phyloP scores from a whole-genome alignment of 2,888 invertebrate genomes.

The Phymatocera aterrima region DNA sequence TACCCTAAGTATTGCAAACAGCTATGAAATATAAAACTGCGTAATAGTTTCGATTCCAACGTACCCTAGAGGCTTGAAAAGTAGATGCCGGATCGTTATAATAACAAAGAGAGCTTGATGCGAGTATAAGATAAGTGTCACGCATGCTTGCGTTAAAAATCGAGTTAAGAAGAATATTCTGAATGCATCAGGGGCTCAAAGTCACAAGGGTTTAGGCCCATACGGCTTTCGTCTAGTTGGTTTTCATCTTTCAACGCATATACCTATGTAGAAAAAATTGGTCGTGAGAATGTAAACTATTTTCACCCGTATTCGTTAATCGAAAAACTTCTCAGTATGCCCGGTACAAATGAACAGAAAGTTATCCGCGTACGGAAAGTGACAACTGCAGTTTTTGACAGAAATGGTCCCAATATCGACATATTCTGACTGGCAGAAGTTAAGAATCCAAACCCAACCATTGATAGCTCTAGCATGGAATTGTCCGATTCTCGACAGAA shows the following conservation, averaged over 20 bases:
- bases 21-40: neutral
- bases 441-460: neutral
- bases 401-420: neutral
- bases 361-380: neutral
- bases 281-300: neutral
- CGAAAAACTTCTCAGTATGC: neutral
- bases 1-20: neutral
- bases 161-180: neutral
- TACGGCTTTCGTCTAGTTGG: too few relatives aligned
- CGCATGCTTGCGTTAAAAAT: neutral
- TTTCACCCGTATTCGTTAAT: neutral
- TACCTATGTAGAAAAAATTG: neutral
- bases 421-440: neutral
- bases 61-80: neutral
- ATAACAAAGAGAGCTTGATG: neutral
- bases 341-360: neutral
- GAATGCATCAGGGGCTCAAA: too few relatives aligned
- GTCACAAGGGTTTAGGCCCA: too few relatives aligned
- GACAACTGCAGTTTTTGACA: neutral
- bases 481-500: neutral
- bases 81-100: neutral
- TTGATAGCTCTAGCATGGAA: neutral
- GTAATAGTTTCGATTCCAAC: neutral
- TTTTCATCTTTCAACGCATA: too few relatives aligned
- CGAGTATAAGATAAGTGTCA: slow-evolving; percentile 4